phyloP scores from a whole-genome alignment of 2,113 vertebrate species.

The Atlantisia rogersi region DNA sequence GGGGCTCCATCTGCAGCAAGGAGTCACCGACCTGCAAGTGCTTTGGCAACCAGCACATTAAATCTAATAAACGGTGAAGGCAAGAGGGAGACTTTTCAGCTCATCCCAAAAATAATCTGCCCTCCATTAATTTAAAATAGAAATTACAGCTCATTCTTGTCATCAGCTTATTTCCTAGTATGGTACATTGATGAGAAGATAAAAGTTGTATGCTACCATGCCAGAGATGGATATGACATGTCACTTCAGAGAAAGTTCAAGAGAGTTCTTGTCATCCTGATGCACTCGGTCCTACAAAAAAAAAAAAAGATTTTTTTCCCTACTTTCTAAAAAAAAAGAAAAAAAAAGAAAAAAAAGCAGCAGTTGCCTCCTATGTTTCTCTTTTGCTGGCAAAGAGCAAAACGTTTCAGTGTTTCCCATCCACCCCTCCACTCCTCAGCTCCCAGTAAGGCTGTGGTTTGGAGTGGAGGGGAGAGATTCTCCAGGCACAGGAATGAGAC shows the following conservation, averaged over 20 bases:
- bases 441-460: background rate
- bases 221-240: background rate
- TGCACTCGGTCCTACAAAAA: background rate
- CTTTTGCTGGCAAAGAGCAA: background rate
- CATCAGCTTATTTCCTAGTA: background rate
- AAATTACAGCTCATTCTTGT: background rate
- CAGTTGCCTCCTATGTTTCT: background rate
- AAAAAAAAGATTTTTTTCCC: background rate
- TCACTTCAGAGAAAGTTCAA: background rate
- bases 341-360: background rate
- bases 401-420: background rate
- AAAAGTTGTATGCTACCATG: accelerated
- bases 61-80: background rate
- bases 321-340: background rate
- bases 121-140: background rate
- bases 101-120: background rate
- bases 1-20: background rate
- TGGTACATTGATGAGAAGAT: background rate
- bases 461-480: background rate
- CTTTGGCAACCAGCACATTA: background rate
- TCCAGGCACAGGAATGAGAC: background rate
- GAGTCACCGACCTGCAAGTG: background rate
- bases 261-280: background rate
- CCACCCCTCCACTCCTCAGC: background rate
- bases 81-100: background rate